Conservation (phyloP, 2,888 invertebrate genomes). For the Drosophila recens region DNA sequence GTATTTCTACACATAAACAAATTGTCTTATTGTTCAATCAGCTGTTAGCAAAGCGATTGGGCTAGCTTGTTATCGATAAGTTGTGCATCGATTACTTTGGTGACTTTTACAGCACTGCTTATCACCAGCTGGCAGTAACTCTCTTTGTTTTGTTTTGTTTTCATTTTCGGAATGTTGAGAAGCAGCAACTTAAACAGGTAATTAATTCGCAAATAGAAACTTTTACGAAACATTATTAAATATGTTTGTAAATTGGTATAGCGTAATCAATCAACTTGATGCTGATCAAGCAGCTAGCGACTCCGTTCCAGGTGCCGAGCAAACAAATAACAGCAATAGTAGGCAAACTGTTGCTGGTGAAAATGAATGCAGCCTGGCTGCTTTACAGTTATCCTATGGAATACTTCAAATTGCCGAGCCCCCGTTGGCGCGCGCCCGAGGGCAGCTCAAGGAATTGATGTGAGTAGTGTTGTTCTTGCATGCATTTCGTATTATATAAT, state of each 20-base stretch:
- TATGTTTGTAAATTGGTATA: slow-evolving; percentile 14
- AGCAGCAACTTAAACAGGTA: slow-evolving; percentile 81
- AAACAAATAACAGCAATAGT: slow-evolving; percentile 22
- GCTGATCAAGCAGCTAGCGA: slow-evolving; percentile 14
- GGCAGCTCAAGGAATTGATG: slow-evolving; percentile 83
- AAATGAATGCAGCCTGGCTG: slow-evolving; percentile 60
- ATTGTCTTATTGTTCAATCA: slow-evolving; percentile 15
- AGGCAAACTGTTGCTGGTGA: slow-evolving; percentile 16
- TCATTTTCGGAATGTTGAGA: slow-evolving; percentile 65
- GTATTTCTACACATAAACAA: slow-evolving; percentile 29
- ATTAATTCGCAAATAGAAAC: slow-evolving; percentile 27
- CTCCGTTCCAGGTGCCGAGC: slow-evolving; percentile 7
- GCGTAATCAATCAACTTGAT: slow-evolving; percentile 58
- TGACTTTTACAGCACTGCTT: slow-evolving; percentile 22
- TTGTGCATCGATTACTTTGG: slow-evolving; percentile 2
- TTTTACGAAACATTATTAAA: not conserved
- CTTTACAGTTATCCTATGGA: slow-evolving; percentile 78
- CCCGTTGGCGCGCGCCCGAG: slow-evolving; percentile 74
- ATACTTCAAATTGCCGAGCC: slow-evolving; percentile 81
- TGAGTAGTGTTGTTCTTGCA: slow-evolving; percentile 31
- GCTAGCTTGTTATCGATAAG: slow-evolving; percentile 32
- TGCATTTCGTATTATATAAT: not conserved
- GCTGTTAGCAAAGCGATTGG: slow-evolving; percentile 35
- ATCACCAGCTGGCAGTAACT: slow-evolving; percentile 28
- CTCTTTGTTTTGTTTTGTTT: slow-evolving; percentile 26